Evolutionary conservation across 2,888 invertebrate genomes (phyloP).

Genomic region (Dromius quadrimaculatus): DNA sequence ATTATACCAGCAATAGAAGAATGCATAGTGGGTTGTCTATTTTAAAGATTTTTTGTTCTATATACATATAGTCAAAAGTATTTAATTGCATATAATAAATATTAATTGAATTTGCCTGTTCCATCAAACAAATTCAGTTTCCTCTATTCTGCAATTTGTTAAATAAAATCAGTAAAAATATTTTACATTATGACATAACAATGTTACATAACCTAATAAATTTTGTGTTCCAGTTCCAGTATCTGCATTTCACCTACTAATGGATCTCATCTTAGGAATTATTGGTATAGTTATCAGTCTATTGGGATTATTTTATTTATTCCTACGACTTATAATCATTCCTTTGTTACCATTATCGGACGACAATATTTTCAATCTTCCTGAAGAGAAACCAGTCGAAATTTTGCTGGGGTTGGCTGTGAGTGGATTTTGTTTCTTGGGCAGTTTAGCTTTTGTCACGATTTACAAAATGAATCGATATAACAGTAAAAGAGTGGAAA

Average conservation of each 20-base stretch:
- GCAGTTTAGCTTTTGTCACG: constrained; percentile 28
- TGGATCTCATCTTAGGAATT: constrained; percentile 33
- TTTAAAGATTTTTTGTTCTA: no score
- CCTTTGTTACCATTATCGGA: constrained; percentile 30
- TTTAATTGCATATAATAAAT: no score
- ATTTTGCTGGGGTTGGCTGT: constrained; percentile 31
- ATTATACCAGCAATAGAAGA: no score
- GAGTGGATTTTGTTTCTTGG: constrained; percentile 37
- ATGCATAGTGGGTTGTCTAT: no score
- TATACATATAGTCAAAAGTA: no score
- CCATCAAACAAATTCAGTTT: no score
- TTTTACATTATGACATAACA: no score
- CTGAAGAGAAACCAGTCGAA: constrained; percentile 29
- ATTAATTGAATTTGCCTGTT: no score
- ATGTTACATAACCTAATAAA: no score
- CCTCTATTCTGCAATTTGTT: no score
- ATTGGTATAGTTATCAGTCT: constrained; percentile 29
- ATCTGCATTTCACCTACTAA: constrained; percentile 9
- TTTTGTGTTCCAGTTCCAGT: not conserved
- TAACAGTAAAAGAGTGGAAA: constrained; percentile 23
- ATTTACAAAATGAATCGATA: constrained; percentile 39
- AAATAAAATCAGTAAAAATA: no score
- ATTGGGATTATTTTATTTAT: constrained; percentile 38
- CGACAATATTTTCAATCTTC: constrained; percentile 38
- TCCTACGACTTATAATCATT: constrained; percentile 26